phyloP scores from a whole-genome alignment of 2,888 invertebrate genomes.

The Epinotia nisella region DNA sequence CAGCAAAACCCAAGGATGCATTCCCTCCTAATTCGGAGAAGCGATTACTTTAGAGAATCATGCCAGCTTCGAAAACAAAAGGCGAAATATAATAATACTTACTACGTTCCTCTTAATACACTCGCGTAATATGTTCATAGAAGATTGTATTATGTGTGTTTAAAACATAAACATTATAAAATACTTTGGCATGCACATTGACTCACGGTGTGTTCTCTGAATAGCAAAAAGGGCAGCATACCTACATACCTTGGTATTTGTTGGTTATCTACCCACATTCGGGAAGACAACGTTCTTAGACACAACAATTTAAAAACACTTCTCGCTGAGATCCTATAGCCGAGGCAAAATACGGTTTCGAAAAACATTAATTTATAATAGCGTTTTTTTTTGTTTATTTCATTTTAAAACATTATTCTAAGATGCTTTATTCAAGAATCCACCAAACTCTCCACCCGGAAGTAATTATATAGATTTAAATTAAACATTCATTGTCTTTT shows the following conservation, averaged over 20 bases:
- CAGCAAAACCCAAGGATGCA: not conserved
- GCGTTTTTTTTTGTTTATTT: too few relatives aligned
- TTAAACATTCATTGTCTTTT: too few relatives aligned
- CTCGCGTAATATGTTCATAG: slow-evolving; percentile 15
- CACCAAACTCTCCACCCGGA: too few relatives aligned
- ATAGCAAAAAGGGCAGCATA: not conserved
- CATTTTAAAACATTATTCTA: too few relatives aligned
- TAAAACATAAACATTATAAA: slow-evolving; percentile 20
- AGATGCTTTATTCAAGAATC: too few relatives aligned
- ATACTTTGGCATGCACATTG: not conserved
- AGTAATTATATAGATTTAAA: too few relatives aligned
- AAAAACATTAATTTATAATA: too few relatives aligned
- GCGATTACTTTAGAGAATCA: not conserved
- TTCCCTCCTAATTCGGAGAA: not conserved
- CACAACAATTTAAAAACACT: too few relatives aligned
- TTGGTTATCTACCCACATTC: not conserved
- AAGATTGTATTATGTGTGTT: slow-evolving; percentile 9
- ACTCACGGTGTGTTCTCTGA: not conserved
- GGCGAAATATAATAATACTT: not conserved
- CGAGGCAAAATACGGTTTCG: too few relatives aligned
- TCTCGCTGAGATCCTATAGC: too few relatives aligned
- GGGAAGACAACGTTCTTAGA: not conserved
- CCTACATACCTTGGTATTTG: not conserved
- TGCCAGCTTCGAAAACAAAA: not conserved
- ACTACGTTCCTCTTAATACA: not conserved